These are phyloP conservation scores for Heteractis magnifica DNA, from an alignment of 92 coral and sea anemone genomes.

Conservation along the genomic window DNA sequence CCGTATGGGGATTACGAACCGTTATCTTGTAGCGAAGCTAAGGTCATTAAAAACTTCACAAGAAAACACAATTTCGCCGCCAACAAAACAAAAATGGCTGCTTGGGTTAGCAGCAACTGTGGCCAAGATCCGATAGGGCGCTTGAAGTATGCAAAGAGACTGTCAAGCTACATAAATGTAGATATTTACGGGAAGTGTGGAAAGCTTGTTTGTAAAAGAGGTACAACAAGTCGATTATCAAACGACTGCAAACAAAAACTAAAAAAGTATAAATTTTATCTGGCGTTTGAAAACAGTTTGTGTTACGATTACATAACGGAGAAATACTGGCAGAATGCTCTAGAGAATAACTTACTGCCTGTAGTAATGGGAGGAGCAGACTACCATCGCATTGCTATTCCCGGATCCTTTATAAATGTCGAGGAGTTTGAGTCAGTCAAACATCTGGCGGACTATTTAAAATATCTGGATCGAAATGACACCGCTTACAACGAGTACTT, in stretches of 20 bases:
- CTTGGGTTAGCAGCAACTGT: slow-evolving; percentile 49
- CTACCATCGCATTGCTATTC: slow-evolving; percentile 29
- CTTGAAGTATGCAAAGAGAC: slow-evolving; percentile 21
- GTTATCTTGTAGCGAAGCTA: slow-evolving; percentile 27
- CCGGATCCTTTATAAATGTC: slow-evolving; percentile 42
- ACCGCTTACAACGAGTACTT: slow-evolving; percentile 49
- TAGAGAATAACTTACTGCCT: slow-evolving; percentile 40
- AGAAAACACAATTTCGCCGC: neutral
- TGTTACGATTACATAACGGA: slow-evolving; percentile 57
- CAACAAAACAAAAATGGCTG: slow-evolving; percentile 35
- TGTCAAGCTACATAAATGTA: slow-evolving; percentile 31
- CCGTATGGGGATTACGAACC: slow-evolving; percentile 56
- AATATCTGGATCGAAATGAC: slow-evolving; percentile 30
- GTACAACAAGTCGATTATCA: slow-evolving; percentile 21
- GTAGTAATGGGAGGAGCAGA: slow-evolving; percentile 58
- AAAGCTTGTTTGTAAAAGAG: slow-evolving; percentile 24
- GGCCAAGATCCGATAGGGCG: slow-evolving; percentile 30
- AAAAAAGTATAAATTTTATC: slow-evolving; percentile 44
- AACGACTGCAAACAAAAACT: slow-evolving; percentile 30
- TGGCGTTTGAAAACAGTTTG: slow-evolving; percentile 52
- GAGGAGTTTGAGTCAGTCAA: slow-evolving; percentile 36
- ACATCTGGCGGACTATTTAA: slow-evolving; percentile 35
- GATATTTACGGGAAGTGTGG: slow-evolving; percentile 55
- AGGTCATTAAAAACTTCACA: neutral
- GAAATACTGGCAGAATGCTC: slow-evolving; percentile 48